Base-by-base conservation (phyloP, 2,797 vertebrate genomes). In the Eulemur mongoz region DNA sequence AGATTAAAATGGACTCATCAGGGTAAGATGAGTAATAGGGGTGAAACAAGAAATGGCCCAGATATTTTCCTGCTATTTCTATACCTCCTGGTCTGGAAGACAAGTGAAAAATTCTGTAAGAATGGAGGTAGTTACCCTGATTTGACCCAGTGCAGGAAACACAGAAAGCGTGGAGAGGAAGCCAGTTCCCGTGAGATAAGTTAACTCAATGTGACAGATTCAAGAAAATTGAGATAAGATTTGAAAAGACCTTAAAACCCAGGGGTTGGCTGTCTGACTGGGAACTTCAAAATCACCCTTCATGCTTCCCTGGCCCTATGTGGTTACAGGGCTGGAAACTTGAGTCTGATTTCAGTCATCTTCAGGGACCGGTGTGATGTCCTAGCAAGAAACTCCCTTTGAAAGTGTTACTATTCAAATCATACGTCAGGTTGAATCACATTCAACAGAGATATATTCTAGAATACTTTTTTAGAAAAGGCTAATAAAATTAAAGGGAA, bases 391-490 rank as follows among this genome's bases (percentile, higher is more conserved):
- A 93, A 96, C 32, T 97, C 96, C 95, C 96, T 96, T 96, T 78
- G 59, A 96, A 96, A 93, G 45, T 85, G 89, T 97, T 94, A 92
- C 92, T 96, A 38, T 97, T 96, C 91, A 95, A 96, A 95, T 95
- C 52, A 25, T 78, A 80, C 79, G 82, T 96, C 96, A 95, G 97
- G 96, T 95, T 93, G 96, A 98, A 97, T 96, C 93, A 78, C 93
- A 95, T 96, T 96, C 96, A 97, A 97, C 96, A 97, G 97, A 98
- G 96, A 95, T 96, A 97, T 98, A 98, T 98, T 98, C 97, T 97
- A 98, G 96, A 98, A 96, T 98, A 98, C 96, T 98, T 97, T 98
- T 98, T 97, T 97, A 98, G 97, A 96, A 98, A 96, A 98, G 90
- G 93, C 94, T 98, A 98, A 98, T 96, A 97, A 97, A 97, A 97